Evolutionary conservation across 1,140 invertebrate genomes (phyloP), one percentile per base, ranked within the genome.

Genomic region (Drosophila biarmipes): DNA sequence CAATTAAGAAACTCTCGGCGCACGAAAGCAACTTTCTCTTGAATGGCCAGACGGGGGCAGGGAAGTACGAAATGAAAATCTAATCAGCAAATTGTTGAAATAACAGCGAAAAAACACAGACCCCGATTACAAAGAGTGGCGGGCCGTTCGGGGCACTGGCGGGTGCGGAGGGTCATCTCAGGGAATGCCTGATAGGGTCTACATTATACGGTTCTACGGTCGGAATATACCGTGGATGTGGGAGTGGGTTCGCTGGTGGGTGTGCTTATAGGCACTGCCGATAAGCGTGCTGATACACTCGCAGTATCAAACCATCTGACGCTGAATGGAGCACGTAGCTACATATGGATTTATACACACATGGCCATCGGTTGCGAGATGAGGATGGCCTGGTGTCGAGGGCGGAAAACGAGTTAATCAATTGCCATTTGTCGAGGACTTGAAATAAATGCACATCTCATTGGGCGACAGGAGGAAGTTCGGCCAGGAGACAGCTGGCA

Each of bases 51-150:
- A 21, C 35, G 38, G 71, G 40, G 38, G 71, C 27, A 6, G 51
- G 48, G 61, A 34, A 8, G 19, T 40, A 42, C 53, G 57, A 81
- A 74, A 56, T 78, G 38, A 74, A 86, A 87, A 86, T 86, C 82
- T 87, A 86, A 86, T 86, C 82, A 86, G 73, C 55, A 76, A 87
- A 86, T 86, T 86, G 82, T 87, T 86, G 64, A 81, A 86, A 86
- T 82, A 87, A 78, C 82, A 78, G 62, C 82, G 69, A 81, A 73
- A 81, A 62, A 62, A 86, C 78, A 87, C 42, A 53, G 45, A 48
- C 14, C 46, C 29, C 54, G 53, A 76, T 67, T 61, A 58, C 40
- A 15, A n/a, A 51, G 37, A 29, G 35, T 8, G 19, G 42, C 34
- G 57, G 43, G 53, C 31, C 31, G 48, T 40, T 40, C 24, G 11